A percentile compares a stretch with the other conserved stretches of the same genome.
These are phyloP conservation scores for Polypterus bichir DNA, from an alignment of 2,113 vertebrate species.

Conservation along the genomic window DNA sequence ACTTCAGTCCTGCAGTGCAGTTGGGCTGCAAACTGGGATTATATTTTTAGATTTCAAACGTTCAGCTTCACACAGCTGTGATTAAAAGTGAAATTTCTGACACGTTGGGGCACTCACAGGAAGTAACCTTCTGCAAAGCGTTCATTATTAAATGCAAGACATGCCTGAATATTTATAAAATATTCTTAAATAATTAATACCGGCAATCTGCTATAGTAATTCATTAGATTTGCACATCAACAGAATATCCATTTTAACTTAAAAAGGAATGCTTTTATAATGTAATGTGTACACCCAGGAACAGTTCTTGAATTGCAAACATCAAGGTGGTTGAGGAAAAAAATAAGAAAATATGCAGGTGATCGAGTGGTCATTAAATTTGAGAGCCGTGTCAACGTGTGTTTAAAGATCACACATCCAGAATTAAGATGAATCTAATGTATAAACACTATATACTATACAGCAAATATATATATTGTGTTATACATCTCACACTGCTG, in stretches of 20 bases:
- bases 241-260: constrained; percentile 69
- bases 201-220: constrained; percentile 97
- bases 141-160: constrained; percentile 76
- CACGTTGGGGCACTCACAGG: constrained; percentile 64
- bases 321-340: too few species aligned
- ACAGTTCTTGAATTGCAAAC: too few species aligned
- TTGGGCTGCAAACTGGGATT: constrained; percentile 21
- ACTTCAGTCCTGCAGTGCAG: constrained; percentile 25
- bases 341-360: too few species aligned
- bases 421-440: too few species aligned
- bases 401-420: too few species aligned
- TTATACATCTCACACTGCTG: too few species aligned
- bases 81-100: constrained; percentile 73
- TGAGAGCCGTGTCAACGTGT: too few species aligned
- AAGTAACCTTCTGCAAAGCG: constrained; percentile 70
- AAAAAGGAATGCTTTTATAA: constrained; percentile 44
- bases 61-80: constrained; percentile 44
- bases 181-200: constrained; percentile 99
- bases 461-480: too few species aligned
- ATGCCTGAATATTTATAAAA: constrained; percentile 99
- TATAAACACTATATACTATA: too few species aligned
- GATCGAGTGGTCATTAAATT: too few species aligned
- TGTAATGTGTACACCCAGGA: too few species aligned
- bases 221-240: constrained; percentile 75
- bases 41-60: constrained; percentile 35